A percentile compares a stretch with the other conserved stretches of the same genome.
phyloP scores from a whole-genome alignment of 2,797 vertebrate genomes.

The Anguilla pacifica region DNA sequence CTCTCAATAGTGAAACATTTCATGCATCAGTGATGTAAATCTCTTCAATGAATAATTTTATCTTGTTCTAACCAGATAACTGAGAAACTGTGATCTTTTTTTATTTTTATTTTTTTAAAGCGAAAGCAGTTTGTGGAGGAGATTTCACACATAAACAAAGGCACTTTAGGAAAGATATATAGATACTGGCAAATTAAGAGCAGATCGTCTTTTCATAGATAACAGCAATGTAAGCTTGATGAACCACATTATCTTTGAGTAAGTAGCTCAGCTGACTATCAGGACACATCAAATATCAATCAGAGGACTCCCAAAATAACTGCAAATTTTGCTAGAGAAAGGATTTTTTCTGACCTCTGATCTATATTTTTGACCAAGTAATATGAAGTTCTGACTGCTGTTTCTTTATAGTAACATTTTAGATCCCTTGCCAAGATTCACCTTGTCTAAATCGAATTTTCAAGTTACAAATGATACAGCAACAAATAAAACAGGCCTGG shows the following conservation, averaged over 20 bases:
- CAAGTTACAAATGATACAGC: background rate
- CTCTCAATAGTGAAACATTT: slow-evolving; percentile 1
- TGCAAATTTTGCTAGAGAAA: background rate
- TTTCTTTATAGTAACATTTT: background rate
- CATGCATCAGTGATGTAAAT: background rate
- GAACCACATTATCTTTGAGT: background rate
- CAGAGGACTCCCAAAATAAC: background rate
- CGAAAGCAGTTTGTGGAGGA: background rate
- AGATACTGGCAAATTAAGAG: background rate
- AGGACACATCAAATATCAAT: background rate
- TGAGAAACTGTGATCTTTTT: background rate
- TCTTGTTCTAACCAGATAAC: background rate
- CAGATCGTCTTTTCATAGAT: background rate
- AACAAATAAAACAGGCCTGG: background rate
- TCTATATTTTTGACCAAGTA: background rate
- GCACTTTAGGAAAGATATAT: background rate
- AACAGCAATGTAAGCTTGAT: background rate
- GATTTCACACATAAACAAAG: background rate
- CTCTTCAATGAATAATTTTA: background rate
- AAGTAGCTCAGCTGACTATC: background rate
- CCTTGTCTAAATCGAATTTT: background rate
- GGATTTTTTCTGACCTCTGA: background rate
- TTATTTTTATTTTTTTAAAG: background rate
- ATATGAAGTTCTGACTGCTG: background rate
- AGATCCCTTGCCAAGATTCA: background rate